Evolutionary conservation across 2,797 vertebrate species (phyloP).

Genomic region (Notoglanidium macrostoma): DNA sequence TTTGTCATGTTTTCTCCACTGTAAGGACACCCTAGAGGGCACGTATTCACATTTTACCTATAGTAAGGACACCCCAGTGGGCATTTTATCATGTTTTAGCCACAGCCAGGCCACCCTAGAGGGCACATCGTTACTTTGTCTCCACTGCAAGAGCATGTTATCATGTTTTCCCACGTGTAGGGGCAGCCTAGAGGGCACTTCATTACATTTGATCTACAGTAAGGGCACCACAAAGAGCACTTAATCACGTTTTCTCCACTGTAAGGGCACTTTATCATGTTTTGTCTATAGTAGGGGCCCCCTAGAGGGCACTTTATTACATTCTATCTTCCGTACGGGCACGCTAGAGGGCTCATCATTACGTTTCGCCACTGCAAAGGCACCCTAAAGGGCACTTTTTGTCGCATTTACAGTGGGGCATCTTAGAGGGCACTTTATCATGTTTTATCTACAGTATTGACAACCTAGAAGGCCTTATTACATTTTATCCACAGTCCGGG

Average conservation of each 20-base stretch:
- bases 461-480: neutral
- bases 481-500: neutral
- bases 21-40: neutral
- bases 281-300: neutral
- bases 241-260: neutral
- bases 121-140: neutral
- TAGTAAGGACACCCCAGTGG: neutral
- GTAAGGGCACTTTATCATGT: neutral
- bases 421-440: neutral
- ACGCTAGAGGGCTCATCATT: neutral
- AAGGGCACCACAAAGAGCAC: neutral
- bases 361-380: neutral
- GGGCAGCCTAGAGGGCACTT: no score
- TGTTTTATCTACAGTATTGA: no score
- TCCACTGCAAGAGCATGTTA: no score
- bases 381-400: neutral
- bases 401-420: neutral
- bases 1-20: neutral
- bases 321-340: no score
- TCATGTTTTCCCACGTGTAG: no score
- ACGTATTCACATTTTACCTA: neutral
- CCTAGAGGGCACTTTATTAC: neutral
- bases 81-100: neutral
- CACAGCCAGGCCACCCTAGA: no score
- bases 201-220: neutral